Evolutionary conservation across 2,888 invertebrate species (phyloP).

Genomic region (Agapostemon virescens): DNA sequence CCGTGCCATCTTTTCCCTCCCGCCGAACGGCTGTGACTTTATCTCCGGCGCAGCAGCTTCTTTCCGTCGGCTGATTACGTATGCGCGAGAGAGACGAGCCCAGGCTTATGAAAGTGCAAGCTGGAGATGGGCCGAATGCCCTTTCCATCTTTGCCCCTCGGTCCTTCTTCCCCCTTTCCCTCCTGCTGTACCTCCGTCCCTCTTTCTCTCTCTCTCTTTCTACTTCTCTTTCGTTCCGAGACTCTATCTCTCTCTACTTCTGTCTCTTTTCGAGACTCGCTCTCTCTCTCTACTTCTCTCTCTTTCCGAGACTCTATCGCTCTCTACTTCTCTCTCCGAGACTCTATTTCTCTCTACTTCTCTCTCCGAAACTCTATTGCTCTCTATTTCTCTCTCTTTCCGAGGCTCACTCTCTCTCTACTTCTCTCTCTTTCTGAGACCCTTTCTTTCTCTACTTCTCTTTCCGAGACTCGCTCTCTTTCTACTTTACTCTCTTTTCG

Average conservation of each 20-base stretch:
- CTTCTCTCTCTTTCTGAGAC: too few species aligned
- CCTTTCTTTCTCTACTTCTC: too few species aligned
- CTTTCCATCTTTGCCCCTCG: slow-evolving; percentile 24
- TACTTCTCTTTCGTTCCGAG: too few species aligned
- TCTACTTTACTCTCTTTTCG: too few species aligned
- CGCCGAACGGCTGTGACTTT: slow-evolving; percentile 66
- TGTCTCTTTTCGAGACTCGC: background rate
- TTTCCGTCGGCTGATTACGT: slow-evolving; percentile 74
- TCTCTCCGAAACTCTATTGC: too few species aligned
- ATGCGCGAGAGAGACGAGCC: slow-evolving; percentile 69
- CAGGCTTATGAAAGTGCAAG: slow-evolving; percentile 74
- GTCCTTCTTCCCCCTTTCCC: slow-evolving; percentile 32
- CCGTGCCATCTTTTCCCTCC: slow-evolving; percentile 34
- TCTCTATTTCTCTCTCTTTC: too few species aligned
- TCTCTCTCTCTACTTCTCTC: slow-evolving; percentile 21
- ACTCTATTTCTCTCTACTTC: too few species aligned
- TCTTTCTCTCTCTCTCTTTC: background rate
- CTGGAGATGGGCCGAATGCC: slow-evolving; percentile 56
- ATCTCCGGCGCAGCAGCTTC: slow-evolving; percentile 71
- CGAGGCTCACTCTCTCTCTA: too few species aligned
- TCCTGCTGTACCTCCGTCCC: background rate
- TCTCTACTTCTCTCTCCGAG: too few species aligned
- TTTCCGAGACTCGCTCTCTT: too few species aligned
- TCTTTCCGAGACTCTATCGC: too few species aligned
- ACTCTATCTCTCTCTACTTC: too few species aligned